A percentile compares a stretch with the other conserved stretches of the same genome.
These are phyloP conservation scores for Flabesymbios commensalis DNA, from an alignment of 2,888 invertebrate genomes.

Conservation along the genomic window DNA sequence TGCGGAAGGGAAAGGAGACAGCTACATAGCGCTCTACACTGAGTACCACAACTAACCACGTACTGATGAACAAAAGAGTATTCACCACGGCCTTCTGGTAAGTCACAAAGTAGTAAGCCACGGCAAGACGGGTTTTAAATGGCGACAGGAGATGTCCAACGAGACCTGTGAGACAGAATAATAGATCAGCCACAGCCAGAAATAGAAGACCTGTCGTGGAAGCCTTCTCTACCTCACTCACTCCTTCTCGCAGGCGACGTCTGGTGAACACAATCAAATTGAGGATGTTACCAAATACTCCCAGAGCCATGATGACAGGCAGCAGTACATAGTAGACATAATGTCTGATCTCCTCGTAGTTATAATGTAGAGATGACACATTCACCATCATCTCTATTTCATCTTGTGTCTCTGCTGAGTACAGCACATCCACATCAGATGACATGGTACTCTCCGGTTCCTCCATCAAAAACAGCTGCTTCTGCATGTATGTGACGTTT, in stretches of 20 bases:
- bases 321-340: constrained; percentile 63
- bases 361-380: too few species aligned
- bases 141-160: constrained; percentile 61
- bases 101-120: constrained; percentile 32
- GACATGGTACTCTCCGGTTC: too few species aligned
- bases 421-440: too few species aligned
- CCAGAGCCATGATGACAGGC: constrained; percentile 73
- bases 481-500: too few species aligned
- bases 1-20: constrained; percentile 74
- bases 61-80: constrained; percentile 69
- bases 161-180: constrained; percentile 65
- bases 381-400: too few species aligned
- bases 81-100: constrained; percentile 48
- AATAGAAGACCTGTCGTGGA: constrained; percentile 76
- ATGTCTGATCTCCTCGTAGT: background rate
- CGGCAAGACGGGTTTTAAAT: background rate
- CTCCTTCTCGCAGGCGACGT: constrained; percentile 39
- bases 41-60: constrained; percentile 75
- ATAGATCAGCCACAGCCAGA: constrained; percentile 76
- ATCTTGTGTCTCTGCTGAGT: too few species aligned
- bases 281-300: constrained; percentile 77
- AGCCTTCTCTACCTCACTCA: constrained; percentile 75
- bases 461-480: too few species aligned
- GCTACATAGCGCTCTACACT: constrained; percentile 76
- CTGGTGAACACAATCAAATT: constrained; percentile 78